These are phyloP conservation scores for Ceratina calcarata DNA, from an alignment of 1,140 invertebrate species.

Conservation along the genomic window DNA sequence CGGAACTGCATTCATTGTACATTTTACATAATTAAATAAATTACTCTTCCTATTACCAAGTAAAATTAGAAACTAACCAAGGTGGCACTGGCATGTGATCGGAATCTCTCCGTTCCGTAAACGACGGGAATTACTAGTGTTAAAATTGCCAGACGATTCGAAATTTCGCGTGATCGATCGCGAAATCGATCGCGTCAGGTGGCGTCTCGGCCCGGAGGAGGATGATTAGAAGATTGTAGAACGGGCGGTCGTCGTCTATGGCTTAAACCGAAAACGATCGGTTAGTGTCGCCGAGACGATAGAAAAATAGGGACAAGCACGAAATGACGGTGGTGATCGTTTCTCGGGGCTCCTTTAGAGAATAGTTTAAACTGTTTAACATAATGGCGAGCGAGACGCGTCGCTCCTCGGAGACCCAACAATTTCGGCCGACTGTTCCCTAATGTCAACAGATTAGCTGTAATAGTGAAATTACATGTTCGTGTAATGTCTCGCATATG, in stretches of 20 bases:
- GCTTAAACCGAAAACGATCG: background rate
- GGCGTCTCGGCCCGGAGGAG: background rate
- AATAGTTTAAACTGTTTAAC: conserved; percentile 77
- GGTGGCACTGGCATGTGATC: no score
- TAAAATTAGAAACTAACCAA: no score
- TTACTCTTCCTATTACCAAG: no score
- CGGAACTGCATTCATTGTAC: no score
- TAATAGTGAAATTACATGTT: conserved; percentile 80
- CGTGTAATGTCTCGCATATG: conserved; percentile 67
- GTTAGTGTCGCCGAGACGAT: background rate
- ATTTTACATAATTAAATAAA: no score
- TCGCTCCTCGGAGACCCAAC: conserved; percentile 60
- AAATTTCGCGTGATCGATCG: conserved; percentile 49
- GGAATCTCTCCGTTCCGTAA: no score
- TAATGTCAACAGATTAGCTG: conserved; percentile 81
- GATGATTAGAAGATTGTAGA: conserved; percentile 29
- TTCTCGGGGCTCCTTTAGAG: conserved; percentile 37
- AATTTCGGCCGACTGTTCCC: conserved; percentile 71
- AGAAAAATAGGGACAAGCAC: conserved; percentile 64
- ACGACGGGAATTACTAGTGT: background rate
- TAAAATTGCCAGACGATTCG: background rate
- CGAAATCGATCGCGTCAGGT: conserved; percentile 36
- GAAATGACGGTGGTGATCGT: conserved; percentile 68
- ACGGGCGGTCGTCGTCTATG: background rate
- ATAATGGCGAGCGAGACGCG: conserved; percentile 69